These are phyloP conservation scores for Ceratoteleas bidentatus DNA, from an alignment of 1,140 invertebrate genomes.

Conservation along the genomic window DNA sequence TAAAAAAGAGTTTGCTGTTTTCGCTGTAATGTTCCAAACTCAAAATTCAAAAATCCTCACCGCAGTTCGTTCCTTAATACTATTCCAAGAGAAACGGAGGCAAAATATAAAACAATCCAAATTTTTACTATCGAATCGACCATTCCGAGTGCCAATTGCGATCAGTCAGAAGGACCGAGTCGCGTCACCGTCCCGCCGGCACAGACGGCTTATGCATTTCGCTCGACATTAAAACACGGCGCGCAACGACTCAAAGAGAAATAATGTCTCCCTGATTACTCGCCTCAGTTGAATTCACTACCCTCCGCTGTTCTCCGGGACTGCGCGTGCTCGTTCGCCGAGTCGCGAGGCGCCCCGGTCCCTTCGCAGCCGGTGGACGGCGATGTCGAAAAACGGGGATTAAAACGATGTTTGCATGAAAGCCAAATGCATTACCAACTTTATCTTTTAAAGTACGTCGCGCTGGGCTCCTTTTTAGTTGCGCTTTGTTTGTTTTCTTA, in stretches of 20 bases:
- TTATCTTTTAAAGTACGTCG: constrained; percentile 79
- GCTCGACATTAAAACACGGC: constrained; percentile 78
- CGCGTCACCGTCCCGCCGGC: constrained; percentile 55
- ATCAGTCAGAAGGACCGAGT: constrained; percentile 66
- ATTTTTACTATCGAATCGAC: constrained; percentile 1
- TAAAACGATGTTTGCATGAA: constrained; percentile 82
- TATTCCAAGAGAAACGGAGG: no score
- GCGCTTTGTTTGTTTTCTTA: constrained; percentile 72
- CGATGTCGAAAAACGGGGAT: constrained; percentile 75
- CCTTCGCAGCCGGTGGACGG: constrained; percentile 57
- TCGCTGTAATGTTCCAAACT: no score
- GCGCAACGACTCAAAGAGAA: constrained; percentile 78
- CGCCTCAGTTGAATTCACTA: constrained; percentile 78
- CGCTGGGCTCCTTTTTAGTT: constrained; percentile 79
- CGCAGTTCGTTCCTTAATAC: no score
- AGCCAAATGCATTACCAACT: constrained; percentile 81
- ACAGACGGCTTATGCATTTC: constrained; percentile 77
- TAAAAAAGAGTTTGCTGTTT: no score
- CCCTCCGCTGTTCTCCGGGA: constrained; percentile 62
- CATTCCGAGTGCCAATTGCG: constrained; percentile 70
- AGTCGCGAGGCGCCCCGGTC: constrained; percentile 44
- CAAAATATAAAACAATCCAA: no score
- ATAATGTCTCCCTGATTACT: constrained; percentile 82
- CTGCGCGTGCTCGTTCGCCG: constrained; percentile 36
- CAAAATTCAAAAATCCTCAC: no score